phyloP scores from a whole-genome alignment of 2,113 vertebrate genomes.

The Limnothrissa miodon region DNA sequence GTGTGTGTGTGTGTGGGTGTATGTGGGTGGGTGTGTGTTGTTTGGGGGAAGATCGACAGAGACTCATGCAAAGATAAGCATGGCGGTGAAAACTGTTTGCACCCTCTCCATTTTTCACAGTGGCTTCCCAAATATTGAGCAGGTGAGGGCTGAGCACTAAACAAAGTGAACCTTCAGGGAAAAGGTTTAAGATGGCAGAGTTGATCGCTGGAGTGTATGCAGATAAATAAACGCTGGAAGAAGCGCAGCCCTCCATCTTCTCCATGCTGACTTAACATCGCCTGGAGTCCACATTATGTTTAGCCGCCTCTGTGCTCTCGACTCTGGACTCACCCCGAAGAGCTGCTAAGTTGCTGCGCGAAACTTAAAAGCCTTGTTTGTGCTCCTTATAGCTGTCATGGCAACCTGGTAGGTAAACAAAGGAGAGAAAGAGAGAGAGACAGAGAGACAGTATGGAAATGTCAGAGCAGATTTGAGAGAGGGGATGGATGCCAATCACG shows the following conservation, averaged over 20 bases:
- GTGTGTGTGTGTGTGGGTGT: too few species aligned
- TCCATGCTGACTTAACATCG: background rate
- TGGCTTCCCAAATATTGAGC: conserved; percentile 11
- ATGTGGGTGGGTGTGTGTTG: background rate
- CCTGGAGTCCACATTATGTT: background rate
- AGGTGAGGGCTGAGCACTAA: background rate
- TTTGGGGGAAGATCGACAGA: background rate
- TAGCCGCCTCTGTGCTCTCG: background rate
- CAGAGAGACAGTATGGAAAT: background rate
- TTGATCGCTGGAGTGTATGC: background rate
- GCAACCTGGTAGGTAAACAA: background rate
- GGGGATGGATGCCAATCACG: background rate
- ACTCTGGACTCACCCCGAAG: background rate
- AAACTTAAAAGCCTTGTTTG: background rate
- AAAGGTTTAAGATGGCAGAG: background rate
- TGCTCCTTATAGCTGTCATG: background rate
- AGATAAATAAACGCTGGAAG: background rate
- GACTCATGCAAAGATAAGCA: background rate
- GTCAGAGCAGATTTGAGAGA: background rate
- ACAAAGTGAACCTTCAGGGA: background rate
- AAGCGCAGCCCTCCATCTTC: background rate
- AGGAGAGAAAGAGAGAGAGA: background rate
- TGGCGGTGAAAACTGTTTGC: background rate
- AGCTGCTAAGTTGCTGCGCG: background rate
- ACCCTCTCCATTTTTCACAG: background rate